These are phyloP conservation scores for Ptychoptera contaminata DNA, from an alignment of 2,888 invertebrate genomes.

Conservation along the genomic window DNA sequence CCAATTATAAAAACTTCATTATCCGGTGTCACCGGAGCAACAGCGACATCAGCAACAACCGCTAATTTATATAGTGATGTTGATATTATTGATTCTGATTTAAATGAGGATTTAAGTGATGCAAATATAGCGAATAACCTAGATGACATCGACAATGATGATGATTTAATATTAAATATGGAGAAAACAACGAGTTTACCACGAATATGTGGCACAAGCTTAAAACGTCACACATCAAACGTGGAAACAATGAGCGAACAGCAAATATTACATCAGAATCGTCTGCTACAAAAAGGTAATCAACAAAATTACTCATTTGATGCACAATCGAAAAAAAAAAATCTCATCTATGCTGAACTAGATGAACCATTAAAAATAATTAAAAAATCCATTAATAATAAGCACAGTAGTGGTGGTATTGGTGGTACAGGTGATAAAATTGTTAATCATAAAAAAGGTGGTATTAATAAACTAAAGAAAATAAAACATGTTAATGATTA, in stretches of 20 bases:
- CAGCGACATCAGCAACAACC: constrained; percentile 9
- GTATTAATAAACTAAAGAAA: no score
- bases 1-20: constrained; percentile 14
- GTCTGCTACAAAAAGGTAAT: neutral
- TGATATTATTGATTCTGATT: constrained; percentile 22
- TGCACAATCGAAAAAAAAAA: no score
- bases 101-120: constrained; percentile 24
- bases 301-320: neutral
- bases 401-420: no score
- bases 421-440: neutral
- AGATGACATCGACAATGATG: constrained; percentile 4
- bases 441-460: neutral
- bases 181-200: constrained; percentile 6
- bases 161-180: constrained; percentile 1
- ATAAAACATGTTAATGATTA: neutral
- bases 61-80: constrained; percentile 8
- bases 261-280: neutral
- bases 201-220: constrained; percentile 16
- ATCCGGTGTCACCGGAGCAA: constrained; percentile 4
- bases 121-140: constrained; percentile 4
- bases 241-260: constrained; percentile 13
- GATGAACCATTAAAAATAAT: no score
- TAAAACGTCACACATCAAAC: constrained; percentile 17
- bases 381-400: no score
- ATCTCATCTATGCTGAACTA: no score